Evolutionary conservation across 2,888 invertebrate species (phyloP).

Genomic region (Cynaeus angustus): DNA sequence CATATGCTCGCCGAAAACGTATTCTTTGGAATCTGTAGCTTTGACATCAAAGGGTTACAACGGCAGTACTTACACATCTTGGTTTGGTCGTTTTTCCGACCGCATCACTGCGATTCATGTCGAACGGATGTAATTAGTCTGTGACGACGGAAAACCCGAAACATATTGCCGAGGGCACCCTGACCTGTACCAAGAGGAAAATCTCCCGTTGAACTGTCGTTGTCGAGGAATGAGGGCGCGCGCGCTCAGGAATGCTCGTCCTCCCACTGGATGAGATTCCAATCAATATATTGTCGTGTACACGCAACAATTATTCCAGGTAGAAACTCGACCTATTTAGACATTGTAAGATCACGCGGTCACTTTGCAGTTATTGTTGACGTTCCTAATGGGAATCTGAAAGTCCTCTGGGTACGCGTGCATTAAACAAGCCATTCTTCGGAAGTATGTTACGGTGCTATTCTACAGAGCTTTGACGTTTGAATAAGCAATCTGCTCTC

Average conservation of each 20-base stretch:
- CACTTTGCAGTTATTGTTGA: constrained; percentile 4
- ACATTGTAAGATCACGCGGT: constrained; percentile 13
- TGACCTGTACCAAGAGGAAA: constrained; percentile 52
- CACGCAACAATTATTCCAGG: constrained; percentile 32
- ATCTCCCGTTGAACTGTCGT: constrained; percentile 23
- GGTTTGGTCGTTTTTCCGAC: constrained; percentile 39
- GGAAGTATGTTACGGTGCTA: neutral
- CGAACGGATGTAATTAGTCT: constrained; percentile 34
- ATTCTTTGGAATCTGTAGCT: too few species aligned
- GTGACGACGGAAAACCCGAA: constrained; percentile 27
- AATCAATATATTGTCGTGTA: constrained; percentile 45
- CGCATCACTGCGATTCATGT: constrained; percentile 40
- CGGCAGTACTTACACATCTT: constrained; percentile 33
- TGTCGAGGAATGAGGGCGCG: constrained; percentile 45
- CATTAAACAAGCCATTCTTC: neutral
- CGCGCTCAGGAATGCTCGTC: constrained; percentile 42
- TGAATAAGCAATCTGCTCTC: constrained; percentile 2
- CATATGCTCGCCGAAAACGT: too few species aligned
- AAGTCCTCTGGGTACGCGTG: constrained; percentile 2
- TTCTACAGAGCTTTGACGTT: neutral
- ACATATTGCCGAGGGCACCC: constrained; percentile 48
- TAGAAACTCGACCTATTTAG: constrained; percentile 15
- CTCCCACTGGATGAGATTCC: constrained; percentile 48
- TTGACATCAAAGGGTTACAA: constrained; percentile 12
- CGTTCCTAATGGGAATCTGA: constrained; percentile 2